Conservation (phyloP, 1,140 invertebrate genomes). For the Penaeus vannamei region DNA sequence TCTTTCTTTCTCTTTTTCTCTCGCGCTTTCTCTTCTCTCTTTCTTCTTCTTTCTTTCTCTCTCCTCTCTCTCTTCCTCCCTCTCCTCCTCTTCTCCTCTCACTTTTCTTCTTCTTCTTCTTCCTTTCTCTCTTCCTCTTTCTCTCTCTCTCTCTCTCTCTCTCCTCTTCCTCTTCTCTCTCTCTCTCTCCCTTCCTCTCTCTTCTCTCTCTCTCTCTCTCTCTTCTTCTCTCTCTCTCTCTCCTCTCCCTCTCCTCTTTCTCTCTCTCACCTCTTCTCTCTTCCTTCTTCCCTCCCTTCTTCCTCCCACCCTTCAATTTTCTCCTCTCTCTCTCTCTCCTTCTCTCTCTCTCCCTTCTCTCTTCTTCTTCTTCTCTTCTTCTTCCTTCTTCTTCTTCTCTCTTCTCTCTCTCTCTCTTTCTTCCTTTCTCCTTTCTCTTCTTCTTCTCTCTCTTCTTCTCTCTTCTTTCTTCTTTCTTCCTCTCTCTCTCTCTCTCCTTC, state of each 20-base stretch:
- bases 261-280: too few species aligned
- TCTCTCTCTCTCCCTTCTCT: background rate
- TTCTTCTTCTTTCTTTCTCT: slow-evolving; percentile 20
- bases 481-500: slow-evolving; percentile 17
- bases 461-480: slow-evolving; percentile 12
- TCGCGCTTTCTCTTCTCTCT: slow-evolving; percentile 29
- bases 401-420: background rate
- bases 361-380: background rate
- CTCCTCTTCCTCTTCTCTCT: background rate
- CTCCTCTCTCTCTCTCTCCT: slow-evolving; percentile 1
- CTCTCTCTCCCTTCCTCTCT: background rate
- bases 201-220: background rate
- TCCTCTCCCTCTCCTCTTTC: too few species aligned
- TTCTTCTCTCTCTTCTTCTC: slow-evolving; percentile 31
- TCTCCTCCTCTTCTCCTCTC: background rate
- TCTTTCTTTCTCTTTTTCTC: slow-evolving; percentile 5
- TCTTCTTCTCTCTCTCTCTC: too few species aligned
- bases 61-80: slow-evolving; percentile 2
- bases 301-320: too few species aligned
- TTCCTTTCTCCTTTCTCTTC: background rate
- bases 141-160: background rate
- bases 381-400: background rate
- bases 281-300: too few species aligned
- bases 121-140: background rate
- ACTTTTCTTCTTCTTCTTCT: background rate